Evolutionary conservation across 2,113 vertebrate species (phyloP), one percentile per base, ranked within the genome.

Genomic region (Ictidomys tridecemlineatus): DNA sequence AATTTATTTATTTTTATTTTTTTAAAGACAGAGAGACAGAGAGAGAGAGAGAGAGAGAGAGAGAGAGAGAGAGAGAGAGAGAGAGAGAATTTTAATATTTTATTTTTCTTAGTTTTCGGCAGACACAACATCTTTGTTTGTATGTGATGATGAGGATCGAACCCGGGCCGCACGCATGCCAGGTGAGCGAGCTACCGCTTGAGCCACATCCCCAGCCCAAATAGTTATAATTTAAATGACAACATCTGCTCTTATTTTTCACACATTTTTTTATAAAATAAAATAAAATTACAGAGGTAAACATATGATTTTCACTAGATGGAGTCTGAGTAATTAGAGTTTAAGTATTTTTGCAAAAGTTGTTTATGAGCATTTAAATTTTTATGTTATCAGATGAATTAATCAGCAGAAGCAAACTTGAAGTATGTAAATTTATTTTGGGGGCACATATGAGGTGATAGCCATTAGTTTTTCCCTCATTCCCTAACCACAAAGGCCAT

Each of bases 241-340:
- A 95, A 70, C 26, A 90, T 67, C 42, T 97, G 32, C 37, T 94
- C 0, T 72, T 70, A 90, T 77, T 78, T 76, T 53, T 63, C 85
- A 63, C 89, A 12, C 45, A 63, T 92, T 92, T 96, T 39, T 4
- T 86, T 73, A 61, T 45, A 86, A 70, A 84, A 79, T 78, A 20
- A 96, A 84, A 92, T 95, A 91, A 95, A 88, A 86, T 51, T 89
- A 93, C n/a, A 32, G 61, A 74, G 7, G 8, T 89, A 89, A 96
- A 69, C 24, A 79, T 56, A 56, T 73, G 18, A 85, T 91, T 93
- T 95, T 93, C 34, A 69, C 22, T 85, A 87, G n/a, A 48, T 88
- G 78, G 42, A 8, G 2, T 67, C 2, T 95, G 45, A 51, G 26
- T 78, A 89, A 95, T 48, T 89, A 12, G 12, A 93, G 32, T 58